phyloP scores from a whole-genome alignment of 35 echinoderm and acorn worm genomes.

The Diadema setosum region DNA sequence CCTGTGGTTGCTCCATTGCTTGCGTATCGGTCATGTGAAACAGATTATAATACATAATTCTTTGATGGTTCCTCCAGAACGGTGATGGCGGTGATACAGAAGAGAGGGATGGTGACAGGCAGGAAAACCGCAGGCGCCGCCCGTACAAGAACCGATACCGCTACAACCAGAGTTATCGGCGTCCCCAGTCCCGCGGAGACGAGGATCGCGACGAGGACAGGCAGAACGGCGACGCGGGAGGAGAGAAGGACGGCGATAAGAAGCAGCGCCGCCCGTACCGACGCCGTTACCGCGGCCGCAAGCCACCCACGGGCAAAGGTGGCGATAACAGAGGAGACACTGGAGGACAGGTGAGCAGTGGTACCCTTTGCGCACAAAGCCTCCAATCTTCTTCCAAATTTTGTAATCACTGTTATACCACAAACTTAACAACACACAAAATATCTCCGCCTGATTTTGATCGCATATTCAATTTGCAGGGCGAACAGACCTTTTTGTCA shows the following conservation, averaged over 20 bases:
- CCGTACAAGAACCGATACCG: slow-evolving; percentile 37
- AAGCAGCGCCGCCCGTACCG: slow-evolving; percentile 18
- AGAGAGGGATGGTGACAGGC: slow-evolving; percentile 29
- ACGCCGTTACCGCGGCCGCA: slow-evolving; percentile 45
- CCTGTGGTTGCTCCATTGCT: no score
- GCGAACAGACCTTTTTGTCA: no score
- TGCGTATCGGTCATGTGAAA: no score
- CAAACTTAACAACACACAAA: no score
- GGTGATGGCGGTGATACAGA: not conserved
- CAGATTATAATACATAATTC: no score
- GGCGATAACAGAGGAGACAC: not conserved
- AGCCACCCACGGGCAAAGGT: slow-evolving; percentile 7
- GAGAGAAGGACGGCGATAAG: not conserved
- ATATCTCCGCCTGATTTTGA: no score
- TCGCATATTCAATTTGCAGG: no score
- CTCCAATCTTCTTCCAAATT: no score
- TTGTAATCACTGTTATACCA: no score
- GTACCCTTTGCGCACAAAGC: no score
- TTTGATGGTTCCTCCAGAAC: not conserved
- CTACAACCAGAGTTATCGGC: slow-evolving; percentile 49
- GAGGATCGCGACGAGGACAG: slow-evolving; percentile 37
- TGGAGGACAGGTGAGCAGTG: slow-evolving; percentile 22
- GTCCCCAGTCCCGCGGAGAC: slow-evolving; percentile 53
- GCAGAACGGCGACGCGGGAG: slow-evolving; percentile 14
- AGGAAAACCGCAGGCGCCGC: not conserved